Conservation (phyloP, 2,113 vertebrate genomes). For the Bambusicola thoracicus region DNA sequence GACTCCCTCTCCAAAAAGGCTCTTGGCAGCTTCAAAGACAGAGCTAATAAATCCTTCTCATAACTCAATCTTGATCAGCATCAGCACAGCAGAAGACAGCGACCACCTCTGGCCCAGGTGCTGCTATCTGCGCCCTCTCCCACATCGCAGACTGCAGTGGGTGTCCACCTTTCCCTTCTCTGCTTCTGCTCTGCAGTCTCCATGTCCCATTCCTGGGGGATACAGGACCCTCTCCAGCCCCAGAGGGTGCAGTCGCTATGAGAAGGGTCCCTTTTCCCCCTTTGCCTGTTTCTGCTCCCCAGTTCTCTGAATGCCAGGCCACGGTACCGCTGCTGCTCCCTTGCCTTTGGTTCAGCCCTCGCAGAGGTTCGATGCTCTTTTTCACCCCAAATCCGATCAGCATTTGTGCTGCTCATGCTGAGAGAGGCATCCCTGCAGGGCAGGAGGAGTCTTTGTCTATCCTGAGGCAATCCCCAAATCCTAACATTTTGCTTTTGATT, state of each 20-base stretch:
- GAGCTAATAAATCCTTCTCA: slow-evolving; percentile 40
- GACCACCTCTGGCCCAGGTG: not conserved
- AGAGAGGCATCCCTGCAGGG: not conserved
- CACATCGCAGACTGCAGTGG: accelerated
- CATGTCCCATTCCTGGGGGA: too few species aligned
- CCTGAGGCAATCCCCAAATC: slow-evolving; percentile 30
- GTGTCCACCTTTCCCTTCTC: not conserved
- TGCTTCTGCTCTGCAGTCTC: not conserved
- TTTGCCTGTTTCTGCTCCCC: not conserved
- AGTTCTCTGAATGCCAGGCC: not conserved
- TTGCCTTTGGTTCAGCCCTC: not conserved
- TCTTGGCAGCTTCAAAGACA: slow-evolving; percentile 33
- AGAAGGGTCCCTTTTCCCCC: not conserved
- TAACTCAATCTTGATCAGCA: not conserved
- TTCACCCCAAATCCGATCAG: not conserved
- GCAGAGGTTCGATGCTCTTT: not conserved
- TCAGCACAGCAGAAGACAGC: not conserved
- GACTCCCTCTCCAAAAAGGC: slow-evolving; percentile 3
- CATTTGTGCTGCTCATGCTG: not conserved
- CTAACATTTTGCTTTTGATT: slow-evolving; percentile 37
- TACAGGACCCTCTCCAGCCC: not conserved
- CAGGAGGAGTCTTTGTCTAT: slow-evolving; percentile 1
- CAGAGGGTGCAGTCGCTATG: not conserved
- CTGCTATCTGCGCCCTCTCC: not conserved
- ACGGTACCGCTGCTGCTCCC: not conserved